Base-by-base conservation (phyloP, 2,113 vertebrate species). In the Actenoides lindsayi region DNA sequence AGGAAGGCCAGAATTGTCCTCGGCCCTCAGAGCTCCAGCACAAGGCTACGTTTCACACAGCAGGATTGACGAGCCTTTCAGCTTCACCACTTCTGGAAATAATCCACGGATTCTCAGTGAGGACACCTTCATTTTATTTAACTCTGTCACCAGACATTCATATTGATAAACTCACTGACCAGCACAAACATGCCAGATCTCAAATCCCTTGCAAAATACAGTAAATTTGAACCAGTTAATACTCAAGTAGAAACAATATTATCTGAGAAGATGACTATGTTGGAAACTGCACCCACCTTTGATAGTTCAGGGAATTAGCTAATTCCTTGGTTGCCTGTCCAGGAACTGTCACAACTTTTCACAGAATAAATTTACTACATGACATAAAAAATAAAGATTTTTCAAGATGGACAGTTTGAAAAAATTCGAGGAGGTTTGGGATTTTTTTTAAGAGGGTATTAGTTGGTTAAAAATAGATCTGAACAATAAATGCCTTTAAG, bases 381-480 rank as follows among this genome's bases (percentile, higher is more conserved):
- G 0, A 56, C 42, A 20, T 70, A 44, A 87, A 90, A 88, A 69
- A 57, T 3, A 35, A 84, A 77, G 17, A 74, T 56, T 14, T 85
- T 96, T 81, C 70, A 94, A 74, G 79, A 70, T 63, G 73, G 68
- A 93, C 50, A 88, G 77, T 71, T 94, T 90, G 78, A 83, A 80
- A 83, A 85, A 81, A 84, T 60, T 69, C 89, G 24, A 87, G 42
- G 19, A 46, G 37, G 6, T 48, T 37, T 19, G 46, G 46, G 18
- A 42, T 8, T 75, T 73, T 79, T 56, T 90, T 91, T 42, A 84
- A 68, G 59, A 73, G 39, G 13, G 41, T 71, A 82, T 95, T 90
- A 91, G 71, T 48, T 80, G 37, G 83, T 96, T 96, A 96, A 97
- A 97, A 96, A 84, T 75, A 89, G 89, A 91, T 71, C 64, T 65